Percentiles rank a stretch among this genome's conserved stretches.
These are phyloP conservation scores for Scarus forsteni DNA, from an alignment of 2,797 vertebrate genomes.

Conservation along the genomic window DNA sequence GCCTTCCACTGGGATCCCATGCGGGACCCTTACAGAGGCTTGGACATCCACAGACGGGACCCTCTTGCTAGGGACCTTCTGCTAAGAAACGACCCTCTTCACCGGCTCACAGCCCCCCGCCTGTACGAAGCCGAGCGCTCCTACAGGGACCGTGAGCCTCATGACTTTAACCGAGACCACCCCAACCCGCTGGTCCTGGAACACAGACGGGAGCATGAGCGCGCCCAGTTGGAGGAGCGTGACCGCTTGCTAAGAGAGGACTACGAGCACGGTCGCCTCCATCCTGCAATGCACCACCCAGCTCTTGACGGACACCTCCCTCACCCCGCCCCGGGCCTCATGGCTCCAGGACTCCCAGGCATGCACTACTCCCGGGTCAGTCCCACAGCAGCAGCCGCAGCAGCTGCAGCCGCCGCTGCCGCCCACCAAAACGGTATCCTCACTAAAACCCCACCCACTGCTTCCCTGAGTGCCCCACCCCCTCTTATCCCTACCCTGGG, in stretches of 20 bases:
- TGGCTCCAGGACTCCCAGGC: conserved; percentile 93
- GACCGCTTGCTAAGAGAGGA: conserved; percentile 95
- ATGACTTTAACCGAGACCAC: conserved; percentile 93
- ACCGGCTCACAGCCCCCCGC: conserved; percentile 89
- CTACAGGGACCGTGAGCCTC: conserved; percentile 95
- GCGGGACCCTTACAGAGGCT: conserved; percentile 94
- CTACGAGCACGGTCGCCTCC: conserved; percentile 91
- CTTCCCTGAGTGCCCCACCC: conserved; percentile 94
- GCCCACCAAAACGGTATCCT: conserved; percentile 94
- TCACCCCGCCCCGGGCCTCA: conserved; percentile 84
- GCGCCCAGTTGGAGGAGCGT: conserved; percentile 91
- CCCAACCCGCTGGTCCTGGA: conserved; percentile 89
- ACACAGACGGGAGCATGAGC: conserved; percentile 92
- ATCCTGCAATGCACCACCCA: conserved; percentile 75
- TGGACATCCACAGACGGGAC: conserved; percentile 95
- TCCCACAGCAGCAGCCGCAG: conserved; percentile 82
- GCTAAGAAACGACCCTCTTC: conserved; percentile 92
- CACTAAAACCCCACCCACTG: conserved; percentile 94
- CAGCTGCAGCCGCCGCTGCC: conserved; percentile 54
- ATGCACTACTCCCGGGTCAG: conserved; percentile 97
- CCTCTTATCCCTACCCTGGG: conserved; percentile 95
- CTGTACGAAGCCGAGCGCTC: conserved; percentile 94
- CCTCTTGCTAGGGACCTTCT: conserved; percentile 93
- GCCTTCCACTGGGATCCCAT: conserved; percentile 98
- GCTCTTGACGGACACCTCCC: conserved; percentile 92